Conservation (phyloP, 2,888 invertebrate genomes). For the Athalia circularis region DNA sequence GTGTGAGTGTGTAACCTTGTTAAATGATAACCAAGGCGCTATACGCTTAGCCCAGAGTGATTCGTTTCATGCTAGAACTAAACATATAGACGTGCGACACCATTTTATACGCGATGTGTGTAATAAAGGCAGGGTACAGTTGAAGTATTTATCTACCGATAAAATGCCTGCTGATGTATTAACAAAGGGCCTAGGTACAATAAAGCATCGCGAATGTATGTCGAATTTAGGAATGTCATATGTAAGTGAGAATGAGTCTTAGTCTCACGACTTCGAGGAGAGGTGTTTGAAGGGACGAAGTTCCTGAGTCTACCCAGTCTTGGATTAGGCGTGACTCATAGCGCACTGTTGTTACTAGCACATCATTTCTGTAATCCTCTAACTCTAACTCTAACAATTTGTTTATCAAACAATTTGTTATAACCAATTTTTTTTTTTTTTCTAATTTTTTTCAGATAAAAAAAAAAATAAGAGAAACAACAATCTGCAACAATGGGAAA, state of each 20-base stretch:
- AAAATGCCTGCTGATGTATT: constrained; percentile 40
- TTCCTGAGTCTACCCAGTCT: no score
- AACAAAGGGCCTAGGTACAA: background rate
- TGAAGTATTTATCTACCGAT: constrained; percentile 31
- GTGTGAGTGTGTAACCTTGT: constrained; percentile 8
- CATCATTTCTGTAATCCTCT: no score
- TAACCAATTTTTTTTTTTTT: no score
- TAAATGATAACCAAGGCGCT: constrained; percentile 39
- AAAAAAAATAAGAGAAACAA: no score
- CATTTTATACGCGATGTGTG: constrained; percentile 31
- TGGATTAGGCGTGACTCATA: no score
- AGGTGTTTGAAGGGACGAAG: background rate
- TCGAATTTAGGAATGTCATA: constrained; percentile 5
- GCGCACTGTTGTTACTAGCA: no score
- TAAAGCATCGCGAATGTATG: constrained; percentile 10
- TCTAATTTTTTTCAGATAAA: no score
- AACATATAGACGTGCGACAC: constrained; percentile 27
- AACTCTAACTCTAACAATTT: no score
- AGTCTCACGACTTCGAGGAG: background rate
- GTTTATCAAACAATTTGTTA: no score
- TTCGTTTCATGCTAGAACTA: constrained; percentile 16
- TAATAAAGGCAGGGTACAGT: constrained; percentile 13
- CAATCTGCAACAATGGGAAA: no score
- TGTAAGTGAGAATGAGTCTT: background rate
- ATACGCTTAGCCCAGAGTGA: constrained; percentile 8